Base-by-base conservation (phyloP, 1,140 invertebrate species). In the Pseudomyrmex flavicornis region DNA sequence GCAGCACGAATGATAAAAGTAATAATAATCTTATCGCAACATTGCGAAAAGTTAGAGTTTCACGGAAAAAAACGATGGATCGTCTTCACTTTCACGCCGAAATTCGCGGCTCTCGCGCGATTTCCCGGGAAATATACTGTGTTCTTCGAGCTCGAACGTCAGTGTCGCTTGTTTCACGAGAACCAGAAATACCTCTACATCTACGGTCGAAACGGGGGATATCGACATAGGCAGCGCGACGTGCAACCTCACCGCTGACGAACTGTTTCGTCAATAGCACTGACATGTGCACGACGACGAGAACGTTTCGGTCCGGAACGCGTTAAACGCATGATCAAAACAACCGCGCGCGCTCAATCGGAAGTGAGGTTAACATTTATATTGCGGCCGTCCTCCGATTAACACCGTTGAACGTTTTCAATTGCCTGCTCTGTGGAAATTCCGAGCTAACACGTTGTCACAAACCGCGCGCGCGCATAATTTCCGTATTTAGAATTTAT, bases 271-370 rank as follows among this genome's bases (percentile, higher is more conserved):
- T 68, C 76, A 70, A 70, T 70, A 80, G 76, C 66, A 59, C 54
- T 50, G 76, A 80, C 54, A 52, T 80, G 76, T 59, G 44, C 48
- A 12, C 59, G 54, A 35, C 17, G 48, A 26, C 52, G 76, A 35
- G 35, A 70, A 48, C 76, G 48, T 69, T 68, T 69, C 75, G 50
- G 52, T 46, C 13, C 75, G 65, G 48, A 79, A 79, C 65, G 63
- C 75, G 75, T 61, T 79, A 69, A 79, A 79, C n/a, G 65, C 76
- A 66, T 35, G 76, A 79, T 79, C 76, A 79, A 80, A 80, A 80
- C 76, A 72, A 80, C 76, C 76, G 20, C 76, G 54, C 76, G 20
- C 76, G 54, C 20, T 70, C 76, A 80, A 80, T 59, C 54, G 66
- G 35, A 5, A 35, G 35, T 80, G 76, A 48, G 76, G 66, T 80